Evolutionary conservation across 2,888 invertebrate species (phyloP).

Genomic region (Cosmia pyralina): DNA sequence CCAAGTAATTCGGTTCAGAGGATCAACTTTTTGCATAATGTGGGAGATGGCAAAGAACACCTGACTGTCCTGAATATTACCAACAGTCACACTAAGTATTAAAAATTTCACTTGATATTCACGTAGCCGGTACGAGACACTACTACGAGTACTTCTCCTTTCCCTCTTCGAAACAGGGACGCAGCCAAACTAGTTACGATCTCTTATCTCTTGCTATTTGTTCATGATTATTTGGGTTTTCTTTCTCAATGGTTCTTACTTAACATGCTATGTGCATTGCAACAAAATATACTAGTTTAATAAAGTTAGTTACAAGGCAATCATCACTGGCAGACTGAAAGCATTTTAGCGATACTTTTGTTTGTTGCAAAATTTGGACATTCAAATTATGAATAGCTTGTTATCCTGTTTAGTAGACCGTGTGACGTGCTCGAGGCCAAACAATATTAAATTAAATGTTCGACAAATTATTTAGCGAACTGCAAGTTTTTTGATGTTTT

Average conservation of each 20-base stretch:
- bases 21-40: neutral
- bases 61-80: neutral
- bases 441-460: neutral
- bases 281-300: neutral
- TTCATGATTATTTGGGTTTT: neutral
- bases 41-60: neutral
- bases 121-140: neutral
- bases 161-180: neutral
- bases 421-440: conserved; percentile 9
- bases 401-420: conserved; percentile 20
- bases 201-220: no score
- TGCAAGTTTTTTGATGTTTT: conserved; percentile 2
- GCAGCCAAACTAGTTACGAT: neutral
- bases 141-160: no score
- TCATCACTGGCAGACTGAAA: neutral
- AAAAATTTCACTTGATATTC: neutral
- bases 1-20: conserved; percentile 2
- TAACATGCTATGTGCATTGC: neutral
- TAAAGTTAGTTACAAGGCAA: no score
- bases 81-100: no score
- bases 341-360: neutral
- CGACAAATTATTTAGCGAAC: conserved; percentile 6
- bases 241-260: neutral
- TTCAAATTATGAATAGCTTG: conserved; percentile 21
- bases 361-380: neutral